Evolutionary conservation across 2,888 invertebrate species (phyloP).

Genomic region (Tortricodes alternella): DNA sequence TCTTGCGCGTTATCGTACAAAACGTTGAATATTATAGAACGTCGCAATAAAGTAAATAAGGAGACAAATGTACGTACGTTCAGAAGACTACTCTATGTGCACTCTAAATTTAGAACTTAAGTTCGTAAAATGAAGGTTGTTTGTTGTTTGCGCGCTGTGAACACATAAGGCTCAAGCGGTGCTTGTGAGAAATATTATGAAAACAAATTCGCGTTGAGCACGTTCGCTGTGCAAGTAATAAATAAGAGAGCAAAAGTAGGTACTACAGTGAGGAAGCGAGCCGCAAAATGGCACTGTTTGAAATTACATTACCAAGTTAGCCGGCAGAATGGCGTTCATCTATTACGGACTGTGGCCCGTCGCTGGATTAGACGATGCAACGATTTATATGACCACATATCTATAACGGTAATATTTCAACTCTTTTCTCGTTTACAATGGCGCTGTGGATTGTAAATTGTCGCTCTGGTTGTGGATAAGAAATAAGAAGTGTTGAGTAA

Average conservation of each 20-base stretch:
- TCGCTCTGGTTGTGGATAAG: conserved; percentile 10
- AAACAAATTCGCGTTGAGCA: conserved; percentile 81
- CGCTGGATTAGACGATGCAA: conserved; percentile 26
- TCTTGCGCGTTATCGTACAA: conserved; percentile 68
- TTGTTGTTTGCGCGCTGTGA: conserved; percentile 41
- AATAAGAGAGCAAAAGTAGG: conserved; percentile 71
- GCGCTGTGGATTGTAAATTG: conserved; percentile 7
- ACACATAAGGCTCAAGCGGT: conserved; percentile 59
- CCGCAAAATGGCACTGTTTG: conserved; percentile 70
- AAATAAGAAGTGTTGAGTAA: conserved; percentile 8
- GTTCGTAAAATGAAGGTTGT: conserved; percentile 40
- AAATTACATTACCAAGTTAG: conserved; percentile 62
- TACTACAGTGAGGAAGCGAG: conserved; percentile 50
- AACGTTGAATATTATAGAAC: conserved; percentile 79
- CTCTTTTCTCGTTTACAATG: conserved; percentile 24
- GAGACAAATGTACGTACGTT: conserved; percentile 72
- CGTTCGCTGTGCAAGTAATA: conserved; percentile 78
- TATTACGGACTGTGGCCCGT: conserved; percentile 30
- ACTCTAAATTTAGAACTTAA: conserved; percentile 48
- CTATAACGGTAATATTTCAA: conserved; percentile 30
- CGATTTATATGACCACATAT: conserved; percentile 29
- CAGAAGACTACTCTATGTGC: conserved; percentile 22
- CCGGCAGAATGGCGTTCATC: conserved; percentile 37
- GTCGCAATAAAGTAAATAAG: conserved; percentile 79
- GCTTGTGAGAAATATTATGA: conserved; percentile 77